A percentile compares a stretch with the other conserved stretches of the same genome.
Evolutionary conservation across 1,140 invertebrate species (phyloP).

Genomic region (Rhopalosiphum padi): DNA sequence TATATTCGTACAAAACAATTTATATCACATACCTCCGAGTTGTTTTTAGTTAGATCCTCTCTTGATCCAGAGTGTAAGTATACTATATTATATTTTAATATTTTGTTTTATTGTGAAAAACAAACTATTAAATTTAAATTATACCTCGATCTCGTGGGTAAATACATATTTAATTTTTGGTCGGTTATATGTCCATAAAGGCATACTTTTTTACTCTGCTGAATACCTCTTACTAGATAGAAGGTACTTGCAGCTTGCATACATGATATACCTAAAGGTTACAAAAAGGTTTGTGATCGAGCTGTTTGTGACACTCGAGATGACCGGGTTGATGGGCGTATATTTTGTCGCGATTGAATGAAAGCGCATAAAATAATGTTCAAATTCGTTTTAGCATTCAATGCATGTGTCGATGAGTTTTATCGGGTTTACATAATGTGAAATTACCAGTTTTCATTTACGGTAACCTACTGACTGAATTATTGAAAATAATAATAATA

Average conservation of each 20-base stretch:
- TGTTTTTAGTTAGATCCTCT: no score
- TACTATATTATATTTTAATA: not conserved
- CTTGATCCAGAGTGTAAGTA: not conserved
- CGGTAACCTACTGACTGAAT: slow-evolving; percentile 48
- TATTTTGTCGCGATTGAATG: not conserved
- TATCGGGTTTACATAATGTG: slow-evolving; percentile 31
- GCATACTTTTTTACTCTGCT: not conserved
- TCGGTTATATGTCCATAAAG: not conserved
- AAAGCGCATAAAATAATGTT: not conserved
- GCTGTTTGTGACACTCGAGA: not conserved
- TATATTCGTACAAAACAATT: no score
- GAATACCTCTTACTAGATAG: not conserved
- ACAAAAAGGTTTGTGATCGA: not conserved
- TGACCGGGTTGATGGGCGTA: not conserved
- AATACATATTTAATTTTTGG: no score
- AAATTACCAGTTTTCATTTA: slow-evolving; percentile 34
- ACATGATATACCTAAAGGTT: not conserved
- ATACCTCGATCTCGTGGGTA: not conserved
- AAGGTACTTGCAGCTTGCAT: no score
- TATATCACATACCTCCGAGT: no score
- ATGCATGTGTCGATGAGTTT: not conserved
- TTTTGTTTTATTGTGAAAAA: not conserved
- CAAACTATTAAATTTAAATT: not conserved
- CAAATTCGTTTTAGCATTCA: not conserved
- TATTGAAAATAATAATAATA: not conserved